Percentiles rank a stretch among this genome's conserved stretches.
phyloP scores from a whole-genome alignment of 2,113 vertebrate genomes.

The Albula goreensis region DNA sequence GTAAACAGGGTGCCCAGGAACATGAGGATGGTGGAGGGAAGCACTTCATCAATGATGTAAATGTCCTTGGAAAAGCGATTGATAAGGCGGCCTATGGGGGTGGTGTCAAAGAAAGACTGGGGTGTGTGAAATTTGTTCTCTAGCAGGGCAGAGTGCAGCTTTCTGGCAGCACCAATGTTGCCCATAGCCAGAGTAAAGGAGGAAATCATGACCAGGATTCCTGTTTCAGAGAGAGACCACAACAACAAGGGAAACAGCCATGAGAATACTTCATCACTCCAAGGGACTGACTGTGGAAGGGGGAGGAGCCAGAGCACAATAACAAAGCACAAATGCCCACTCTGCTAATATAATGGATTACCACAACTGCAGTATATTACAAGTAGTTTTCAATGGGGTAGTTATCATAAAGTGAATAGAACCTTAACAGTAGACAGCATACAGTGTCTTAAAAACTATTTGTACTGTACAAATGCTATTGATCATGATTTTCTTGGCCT shows the following conservation, averaged over 20 bases:
- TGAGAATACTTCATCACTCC: conserved; percentile 6
- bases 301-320: not conserved
- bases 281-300: not conserved
- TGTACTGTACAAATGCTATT: not conserved
- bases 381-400: too few relatives aligned
- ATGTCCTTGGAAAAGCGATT: conserved; percentile 97
- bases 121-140: conserved; percentile 87
- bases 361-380: too few relatives aligned
- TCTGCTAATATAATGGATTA: not conserved
- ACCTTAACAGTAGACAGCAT: too few relatives aligned
- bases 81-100: conserved; percentile 89
- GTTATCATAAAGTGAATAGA: too few relatives aligned
- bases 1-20: conserved; percentile 79
- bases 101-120: conserved; percentile 94
- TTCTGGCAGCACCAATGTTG: conserved; percentile 77
- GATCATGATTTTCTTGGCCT: not conserved
- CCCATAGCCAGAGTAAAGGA: conserved; percentile 84
- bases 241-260: conserved; percentile 38
- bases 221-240: conserved; percentile 59
- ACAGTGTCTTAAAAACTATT: too few relatives aligned
- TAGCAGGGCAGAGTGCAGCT: conserved; percentile 79
- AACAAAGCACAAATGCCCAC: not conserved
- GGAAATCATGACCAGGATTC: conserved; percentile 80
- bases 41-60: conserved; percentile 84
- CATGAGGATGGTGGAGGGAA: conserved; percentile 82